phyloP scores from a whole-genome alignment of 1,140 invertebrate genomes.

The Anoplophora glabripennis region DNA sequence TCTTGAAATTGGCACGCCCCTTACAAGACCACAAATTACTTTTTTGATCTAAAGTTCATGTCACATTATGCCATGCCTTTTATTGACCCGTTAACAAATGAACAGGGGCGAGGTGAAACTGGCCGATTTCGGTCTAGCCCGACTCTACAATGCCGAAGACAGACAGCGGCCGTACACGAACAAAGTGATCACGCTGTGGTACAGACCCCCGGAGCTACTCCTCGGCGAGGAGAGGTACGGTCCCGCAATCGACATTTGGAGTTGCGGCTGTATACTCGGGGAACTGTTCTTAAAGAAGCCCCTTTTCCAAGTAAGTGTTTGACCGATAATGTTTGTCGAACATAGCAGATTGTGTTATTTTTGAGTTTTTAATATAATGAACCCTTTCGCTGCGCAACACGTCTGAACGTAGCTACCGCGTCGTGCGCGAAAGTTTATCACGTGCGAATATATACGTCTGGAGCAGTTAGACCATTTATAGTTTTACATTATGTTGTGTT shows the following conservation, averaged over 20 bases:
- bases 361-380: too few species aligned
- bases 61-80: background rate
- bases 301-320: slow-evolving; percentile 76
- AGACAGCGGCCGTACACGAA: slow-evolving; percentile 94
- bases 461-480: too few species aligned
- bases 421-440: too few species aligned
- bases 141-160: slow-evolving; percentile 94
- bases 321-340: too few species aligned
- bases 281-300: slow-evolving; percentile 97
- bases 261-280: slow-evolving; percentile 97
- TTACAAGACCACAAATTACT: too few species aligned
- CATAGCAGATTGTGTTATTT: too few species aligned
- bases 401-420: too few species aligned
- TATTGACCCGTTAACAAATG: slow-evolving; percentile 26
- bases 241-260: slow-evolving; percentile 99
- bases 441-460: too few species aligned
- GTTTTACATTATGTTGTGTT: too few species aligned
- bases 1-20: too few species aligned
- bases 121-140: slow-evolving; percentile 96
- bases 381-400: too few species aligned
- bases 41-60: background rate
- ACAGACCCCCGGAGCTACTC: slow-evolving; percentile 70
- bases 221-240: slow-evolving; percentile 98
- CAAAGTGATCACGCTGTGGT: slow-evolving; percentile 99
- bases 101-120: slow-evolving; percentile 97